Conservation (phyloP, 2,888 invertebrate genomes). For the Sialis lutaria region DNA sequence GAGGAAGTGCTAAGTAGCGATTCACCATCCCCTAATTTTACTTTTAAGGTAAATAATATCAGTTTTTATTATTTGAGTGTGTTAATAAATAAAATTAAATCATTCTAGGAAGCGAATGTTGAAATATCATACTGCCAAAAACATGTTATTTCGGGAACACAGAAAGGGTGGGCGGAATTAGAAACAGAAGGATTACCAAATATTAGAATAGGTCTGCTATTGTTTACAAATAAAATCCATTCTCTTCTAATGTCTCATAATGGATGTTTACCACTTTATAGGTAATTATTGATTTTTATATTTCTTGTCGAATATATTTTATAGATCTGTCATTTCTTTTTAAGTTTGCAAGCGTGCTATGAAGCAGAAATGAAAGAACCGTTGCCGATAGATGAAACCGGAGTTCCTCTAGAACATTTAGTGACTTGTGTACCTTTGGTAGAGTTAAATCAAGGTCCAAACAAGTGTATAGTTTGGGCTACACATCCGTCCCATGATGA, state of each 20-base stretch:
- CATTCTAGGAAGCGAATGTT: neutral
- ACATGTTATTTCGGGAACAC: neutral
- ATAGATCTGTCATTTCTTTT: constrained; percentile 1
- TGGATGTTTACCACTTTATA: constrained; percentile 60
- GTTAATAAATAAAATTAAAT: neutral
- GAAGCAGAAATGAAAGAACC: constrained; percentile 48
- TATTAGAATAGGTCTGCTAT: constrained; percentile 45
- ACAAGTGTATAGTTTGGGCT: constrained; percentile 35
- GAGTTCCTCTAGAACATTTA: constrained; percentile 80
- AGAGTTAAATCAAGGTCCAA: constrained; percentile 31
- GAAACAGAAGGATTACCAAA: constrained; percentile 45
- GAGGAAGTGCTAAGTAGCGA: constrained; percentile 32
- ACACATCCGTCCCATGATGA: constrained; percentile 17
- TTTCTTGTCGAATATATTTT: neutral
- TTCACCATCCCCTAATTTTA: constrained; percentile 29
- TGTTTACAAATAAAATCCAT: constrained; percentile 46
- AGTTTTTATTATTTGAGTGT: neutral
- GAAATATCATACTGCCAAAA: constrained; percentile 1
- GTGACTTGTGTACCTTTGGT: constrained; percentile 69
- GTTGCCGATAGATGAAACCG: constrained; percentile 42
- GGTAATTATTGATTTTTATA: constrained; percentile 31
- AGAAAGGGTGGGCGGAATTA: constrained; percentile 49
- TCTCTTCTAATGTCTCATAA: constrained; percentile 54
- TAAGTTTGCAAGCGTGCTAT: constrained; percentile 67
- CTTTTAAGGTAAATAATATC: neutral